Conservation (phyloP, 2,888 invertebrate genomes). For the Barypeithes pellucidus region DNA sequence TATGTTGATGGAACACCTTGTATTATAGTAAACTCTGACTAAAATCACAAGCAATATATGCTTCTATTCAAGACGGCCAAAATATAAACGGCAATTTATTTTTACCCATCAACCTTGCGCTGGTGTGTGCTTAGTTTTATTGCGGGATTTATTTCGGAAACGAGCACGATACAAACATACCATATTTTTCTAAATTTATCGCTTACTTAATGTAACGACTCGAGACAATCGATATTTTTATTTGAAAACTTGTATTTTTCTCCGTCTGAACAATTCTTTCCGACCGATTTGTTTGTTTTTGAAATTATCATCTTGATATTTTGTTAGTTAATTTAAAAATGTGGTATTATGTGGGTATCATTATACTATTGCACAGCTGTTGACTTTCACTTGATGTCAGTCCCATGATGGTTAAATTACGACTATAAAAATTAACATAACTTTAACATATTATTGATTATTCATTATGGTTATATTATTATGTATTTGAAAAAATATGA, state of each 20-base stretch:
- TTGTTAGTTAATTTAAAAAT: slow-evolving; percentile 20
- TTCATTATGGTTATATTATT: no score
- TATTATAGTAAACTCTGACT: no score
- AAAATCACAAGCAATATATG: no score
- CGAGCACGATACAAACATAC: slow-evolving; percentile 3
- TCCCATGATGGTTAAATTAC: background rate
- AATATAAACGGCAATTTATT: slow-evolving; percentile 8
- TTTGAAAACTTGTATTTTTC: background rate
- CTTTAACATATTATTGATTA: background rate
- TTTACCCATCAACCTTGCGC: slow-evolving; percentile 1
- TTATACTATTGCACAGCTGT: background rate
- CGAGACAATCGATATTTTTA: slow-evolving; percentile 19
- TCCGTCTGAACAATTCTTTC: background rate
- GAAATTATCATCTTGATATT: slow-evolving; percentile 13
- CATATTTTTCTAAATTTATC: slow-evolving; percentile 22
- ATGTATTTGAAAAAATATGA: no score
- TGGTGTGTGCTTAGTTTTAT: slow-evolving; percentile 3
- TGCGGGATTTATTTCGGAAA: background rate
- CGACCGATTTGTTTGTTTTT: slow-evolving; percentile 17
- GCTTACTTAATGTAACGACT: background rate
- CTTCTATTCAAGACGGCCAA: no score
- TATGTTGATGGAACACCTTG: no score
- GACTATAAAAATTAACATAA: background rate
- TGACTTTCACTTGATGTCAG: slow-evolving; percentile 19
- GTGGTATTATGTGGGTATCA: slow-evolving; percentile 5